These are phyloP conservation scores for Dendrocopos noguchii DNA, from an alignment of 2,113 vertebrate genomes.

Conservation along the genomic window DNA sequence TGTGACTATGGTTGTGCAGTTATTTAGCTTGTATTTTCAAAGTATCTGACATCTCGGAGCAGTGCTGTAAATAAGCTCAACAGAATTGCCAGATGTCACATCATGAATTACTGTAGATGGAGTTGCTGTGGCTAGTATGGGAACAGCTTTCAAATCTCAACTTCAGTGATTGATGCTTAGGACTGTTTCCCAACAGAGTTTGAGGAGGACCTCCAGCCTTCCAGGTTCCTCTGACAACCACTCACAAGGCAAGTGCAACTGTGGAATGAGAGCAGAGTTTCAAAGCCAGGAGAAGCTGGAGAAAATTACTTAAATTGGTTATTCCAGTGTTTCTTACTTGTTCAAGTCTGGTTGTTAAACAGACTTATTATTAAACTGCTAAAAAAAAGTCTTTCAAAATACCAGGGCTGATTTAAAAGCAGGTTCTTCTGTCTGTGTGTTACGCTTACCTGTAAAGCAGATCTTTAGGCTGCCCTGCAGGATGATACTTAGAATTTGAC, in stretches of 20 bases:
- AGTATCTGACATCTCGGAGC: not conserved
- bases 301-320: not conserved
- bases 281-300: not conserved
- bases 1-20: not conserved
- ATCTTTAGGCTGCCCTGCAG: not conserved
- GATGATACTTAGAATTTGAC: not conserved
- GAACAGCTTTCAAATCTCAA: not conserved
- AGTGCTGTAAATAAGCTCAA: not conserved
- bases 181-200: not conserved
- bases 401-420: not conserved
- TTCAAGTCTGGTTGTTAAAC: not conserved
- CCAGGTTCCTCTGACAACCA: not conserved
- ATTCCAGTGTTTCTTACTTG: not conserved
- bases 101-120: not conserved
- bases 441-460: not conserved
- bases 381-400: constrained; percentile 17
- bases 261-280: not conserved
- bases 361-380: not conserved
- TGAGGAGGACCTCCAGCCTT: not conserved
- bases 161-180: not conserved
- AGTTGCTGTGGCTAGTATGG: not conserved
- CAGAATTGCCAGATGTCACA: not conserved
- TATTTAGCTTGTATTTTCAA: not conserved
- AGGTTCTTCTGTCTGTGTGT: not conserved
- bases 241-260: not conserved